Evolutionary conservation across 2,797 vertebrate species (phyloP).

Genomic region (Anguilla anguilla): DNA sequence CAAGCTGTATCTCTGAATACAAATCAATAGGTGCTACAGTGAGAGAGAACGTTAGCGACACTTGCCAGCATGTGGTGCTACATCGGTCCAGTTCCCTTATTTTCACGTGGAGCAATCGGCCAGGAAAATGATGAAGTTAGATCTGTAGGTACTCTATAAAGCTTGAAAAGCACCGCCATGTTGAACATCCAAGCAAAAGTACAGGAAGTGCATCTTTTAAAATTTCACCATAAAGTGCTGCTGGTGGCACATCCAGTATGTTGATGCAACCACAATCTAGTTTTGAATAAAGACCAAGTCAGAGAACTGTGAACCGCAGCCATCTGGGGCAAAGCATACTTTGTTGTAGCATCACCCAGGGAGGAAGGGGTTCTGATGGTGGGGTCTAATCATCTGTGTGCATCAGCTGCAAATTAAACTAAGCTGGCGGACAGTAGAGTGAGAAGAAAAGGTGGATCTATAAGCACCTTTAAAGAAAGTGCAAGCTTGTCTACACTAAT

Average conservation of each 20-base stretch:
- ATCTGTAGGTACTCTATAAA: not conserved
- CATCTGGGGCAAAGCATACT: not conserved
- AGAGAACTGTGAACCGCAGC: not conserved
- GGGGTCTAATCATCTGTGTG: not conserved
- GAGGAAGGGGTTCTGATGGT: not conserved
- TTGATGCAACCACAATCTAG: too few species aligned
- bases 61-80: not conserved
- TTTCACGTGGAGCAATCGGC: too few species aligned
- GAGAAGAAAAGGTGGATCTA: not conserved
- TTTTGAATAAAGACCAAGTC: too few species aligned
- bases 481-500: not conserved
- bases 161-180: not conserved
- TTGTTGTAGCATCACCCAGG: not conserved
- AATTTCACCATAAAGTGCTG: too few species aligned
- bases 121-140: not conserved
- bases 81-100: not conserved
- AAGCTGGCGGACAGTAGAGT: not conserved
- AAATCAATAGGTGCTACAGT: not conserved
- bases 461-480: not conserved
- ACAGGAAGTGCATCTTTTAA: too few species aligned
- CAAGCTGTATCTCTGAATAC: not conserved
- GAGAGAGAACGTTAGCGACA: not conserved
- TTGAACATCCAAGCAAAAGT: not conserved
- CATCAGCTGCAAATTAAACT: not conserved
- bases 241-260: not conserved